Evolutionary conservation across 2,888 invertebrate genomes (phyloP).

Genomic region (Patella pellucida): DNA sequence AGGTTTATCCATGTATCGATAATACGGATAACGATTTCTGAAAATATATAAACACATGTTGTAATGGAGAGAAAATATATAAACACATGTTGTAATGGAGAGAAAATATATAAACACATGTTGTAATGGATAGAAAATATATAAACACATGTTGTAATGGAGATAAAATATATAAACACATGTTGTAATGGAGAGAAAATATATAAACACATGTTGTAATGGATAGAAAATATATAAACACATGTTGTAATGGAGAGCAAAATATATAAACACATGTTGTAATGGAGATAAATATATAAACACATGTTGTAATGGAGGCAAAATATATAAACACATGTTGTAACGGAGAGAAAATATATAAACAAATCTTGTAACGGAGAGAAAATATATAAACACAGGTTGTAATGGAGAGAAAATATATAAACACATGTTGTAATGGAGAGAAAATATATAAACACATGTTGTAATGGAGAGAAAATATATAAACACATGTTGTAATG

Average conservation of each 20-base stretch:
- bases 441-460: slow-evolving; percentile 25
- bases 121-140: slow-evolving; percentile 24
- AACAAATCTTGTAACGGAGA: too few relatives aligned
- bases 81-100: too few relatives aligned
- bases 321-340: slow-evolving; percentile 18
- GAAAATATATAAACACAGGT: slow-evolving; percentile 24
- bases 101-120: slow-evolving; percentile 24
- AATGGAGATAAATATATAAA: slow-evolving; percentile 19
- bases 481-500: too few relatives aligned
- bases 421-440: too few relatives aligned
- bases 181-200: too few relatives aligned
- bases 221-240: slow-evolving; percentile 29
- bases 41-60: slow-evolving; percentile 19
- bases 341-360: too few relatives aligned
- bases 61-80: too few relatives aligned
- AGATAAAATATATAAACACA: slow-evolving; percentile 19
- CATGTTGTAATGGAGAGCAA: slow-evolving; percentile 3
- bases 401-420: slow-evolving; percentile 25
- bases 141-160: too few relatives aligned
- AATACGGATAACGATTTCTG: slow-evolving; percentile 62
- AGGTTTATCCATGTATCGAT: slow-evolving; percentile 57
- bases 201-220: too few relatives aligned
- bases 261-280: slow-evolving; percentile 6
- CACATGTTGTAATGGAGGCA: not conserved
- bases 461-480: slow-evolving; percentile 24